Evolutionary conservation across 2,888 invertebrate genomes (phyloP).

Genomic region (Sylvicola fuscatus): DNA sequence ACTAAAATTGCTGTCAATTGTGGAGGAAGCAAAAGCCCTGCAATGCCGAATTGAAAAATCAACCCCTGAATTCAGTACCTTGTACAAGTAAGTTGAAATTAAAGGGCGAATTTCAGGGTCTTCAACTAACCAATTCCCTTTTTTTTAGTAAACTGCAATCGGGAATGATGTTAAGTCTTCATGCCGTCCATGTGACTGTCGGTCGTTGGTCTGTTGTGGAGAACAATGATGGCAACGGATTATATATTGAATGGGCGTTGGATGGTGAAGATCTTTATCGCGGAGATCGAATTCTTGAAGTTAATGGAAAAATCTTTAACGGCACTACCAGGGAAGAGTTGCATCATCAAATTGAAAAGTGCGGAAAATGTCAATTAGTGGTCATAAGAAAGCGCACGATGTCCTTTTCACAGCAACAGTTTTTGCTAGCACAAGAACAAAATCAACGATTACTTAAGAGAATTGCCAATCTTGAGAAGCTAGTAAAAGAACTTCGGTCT

Average conservation of each 20-base stretch:
- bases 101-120: no score
- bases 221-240: slow-evolving; percentile 40
- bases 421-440: slow-evolving; percentile 37
- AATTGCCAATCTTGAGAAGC: slow-evolving; percentile 77
- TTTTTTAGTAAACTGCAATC: slow-evolving; percentile 20
- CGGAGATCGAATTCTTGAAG: slow-evolving; percentile 58
- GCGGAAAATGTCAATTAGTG: slow-evolving; percentile 23
- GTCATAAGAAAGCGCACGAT: slow-evolving; percentile 19
- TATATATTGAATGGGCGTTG: slow-evolving; percentile 62
- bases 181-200: slow-evolving; percentile 46
- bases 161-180: slow-evolving; percentile 26
- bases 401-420: slow-evolving; percentile 15
- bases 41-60: slow-evolving; percentile 57
- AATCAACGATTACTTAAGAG: slow-evolving; percentile 70
- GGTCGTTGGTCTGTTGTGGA: slow-evolving; percentile 53
- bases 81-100: slow-evolving; percentile 27
- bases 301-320: slow-evolving; percentile 56
- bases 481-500: slow-evolving; percentile 42
- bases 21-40: slow-evolving; percentile 64
- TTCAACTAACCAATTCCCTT: background rate
- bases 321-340: slow-evolving; percentile 50
- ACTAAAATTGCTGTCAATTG: slow-evolving; percentile 59
- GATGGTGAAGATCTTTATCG: slow-evolving; percentile 53
- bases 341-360: slow-evolving; percentile 35
- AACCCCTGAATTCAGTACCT: slow-evolving; percentile 27